Evolutionary conservation across 2,888 invertebrate genomes (phyloP), one percentile per base, ranked within the genome.

Genomic region (Archaeoteleia sp.): DNA sequence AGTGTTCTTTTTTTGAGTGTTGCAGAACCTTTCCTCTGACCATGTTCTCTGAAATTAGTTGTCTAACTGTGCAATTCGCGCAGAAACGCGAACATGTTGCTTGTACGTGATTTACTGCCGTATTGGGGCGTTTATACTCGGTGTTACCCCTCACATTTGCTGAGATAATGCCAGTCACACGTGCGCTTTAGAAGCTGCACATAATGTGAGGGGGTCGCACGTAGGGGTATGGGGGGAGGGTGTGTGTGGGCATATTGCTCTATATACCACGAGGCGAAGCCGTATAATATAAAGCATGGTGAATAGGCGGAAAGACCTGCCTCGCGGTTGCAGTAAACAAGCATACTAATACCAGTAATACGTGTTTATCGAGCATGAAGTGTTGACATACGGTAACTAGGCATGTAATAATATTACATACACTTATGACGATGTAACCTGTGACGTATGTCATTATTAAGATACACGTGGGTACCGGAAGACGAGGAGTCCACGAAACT

Each of bases 401-500:
- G 17, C 61, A 25, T 40, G 42, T 34, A 42, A 54, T 62, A 39
- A 29, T 62, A 20, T 5, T 5, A 20, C 20, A 5, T 48, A 20
- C 62, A 40, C 37, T 29, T 29, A 1, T 25, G 13, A 25, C 2
- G 40, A 10, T 12, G 10, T 30, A 45, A 49, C n/a, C n/a, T 30
- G 8, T 40, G 29, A 25, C 17, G 25, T 32, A 37, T 27, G 32
- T 2, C 49, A 40, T 46, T 5, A 34, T 34, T 10, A 62, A 84
- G 84, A 77, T 93, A 92, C 87, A 90, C 91, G 72, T 93, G 92
- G 93, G 90, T 92, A 88, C 91, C 91, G 65, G 91, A 92, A 78
- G 93, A 93, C 86, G 93, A 93, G 83, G 90, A 90, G 70, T 89
- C 90, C 78, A 89, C 90, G 77, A 89, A 91, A 85, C 88, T 93